Conservation (phyloP, 92 coral and sea anemone species). For the Porites evermanni region DNA sequence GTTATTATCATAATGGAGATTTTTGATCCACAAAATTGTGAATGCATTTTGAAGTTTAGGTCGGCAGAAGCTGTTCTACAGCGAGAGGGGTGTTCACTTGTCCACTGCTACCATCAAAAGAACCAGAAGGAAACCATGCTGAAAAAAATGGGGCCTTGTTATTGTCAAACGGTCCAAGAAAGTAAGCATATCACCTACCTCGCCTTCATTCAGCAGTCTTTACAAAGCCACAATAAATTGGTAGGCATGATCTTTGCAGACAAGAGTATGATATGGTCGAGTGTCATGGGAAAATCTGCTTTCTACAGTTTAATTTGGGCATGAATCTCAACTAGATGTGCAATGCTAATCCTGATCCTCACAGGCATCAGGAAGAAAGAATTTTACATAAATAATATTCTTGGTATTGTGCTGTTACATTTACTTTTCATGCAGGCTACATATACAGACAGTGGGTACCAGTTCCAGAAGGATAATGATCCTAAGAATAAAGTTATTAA, state of each 20-base stretch:
- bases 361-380: slow-evolving; percentile 31
- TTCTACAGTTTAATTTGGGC: slow-evolving; percentile 53
- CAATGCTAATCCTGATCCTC: slow-evolving; percentile 32
- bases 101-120: slow-evolving; percentile 19
- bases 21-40: too few relatives aligned
- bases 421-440: slow-evolving; percentile 6
- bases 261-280: slow-evolving; percentile 47
- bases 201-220: slow-evolving; percentile 26
- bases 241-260: slow-evolving; percentile 55
- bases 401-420: background rate
- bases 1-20: too few relatives aligned
- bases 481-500: background rate
- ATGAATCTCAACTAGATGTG: slow-evolving; percentile 39
- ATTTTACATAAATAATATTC: slow-evolving; percentile 31
- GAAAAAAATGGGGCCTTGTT: slow-evolving; percentile 42
- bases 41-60: slow-evolving; percentile 5
- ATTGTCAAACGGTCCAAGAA: slow-evolving; percentile 47
- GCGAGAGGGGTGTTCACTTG: background rate
- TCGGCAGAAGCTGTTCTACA: slow-evolving; percentile 17
- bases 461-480: slow-evolving; percentile 49
- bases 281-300: slow-evolving; percentile 41
- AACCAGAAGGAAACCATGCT: slow-evolving; percentile 33
- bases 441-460: slow-evolving; percentile 36
- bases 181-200: slow-evolving; percentile 37
- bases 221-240: slow-evolving; percentile 10